Evolutionary conservation across 2,797 vertebrate genomes (phyloP), one percentile per base, ranked within the genome.

Genomic region (Aphelocoma californica): DNA sequence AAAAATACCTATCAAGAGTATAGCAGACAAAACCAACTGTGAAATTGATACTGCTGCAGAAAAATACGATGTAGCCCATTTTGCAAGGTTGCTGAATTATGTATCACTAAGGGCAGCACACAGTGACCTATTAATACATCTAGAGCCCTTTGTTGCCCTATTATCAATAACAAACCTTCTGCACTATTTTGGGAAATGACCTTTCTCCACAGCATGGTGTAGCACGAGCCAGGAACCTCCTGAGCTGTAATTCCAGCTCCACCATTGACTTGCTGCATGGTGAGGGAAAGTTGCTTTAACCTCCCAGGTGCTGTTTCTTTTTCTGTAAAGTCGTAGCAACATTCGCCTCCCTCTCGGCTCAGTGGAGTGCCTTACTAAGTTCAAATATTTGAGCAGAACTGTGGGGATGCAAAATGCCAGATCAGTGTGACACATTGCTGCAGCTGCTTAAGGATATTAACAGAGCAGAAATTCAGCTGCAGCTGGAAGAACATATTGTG

Each of bases 171-270:
- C 67, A 90, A 94, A 91, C 74, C 82, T 88, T 80, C 64, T 92
- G 79, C 48, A 67, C 92, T 96, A 96, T 97, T 96, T 92, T 89
- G 83, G 78, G 96, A 95, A 94, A 87, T 87, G 96, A 97, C 96
- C 93, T 97, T 96, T 96, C 84, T 82, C 86, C 78, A 72, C 42
- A 93, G 90, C 1, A 9, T 81, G 78, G 81, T 45, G n/a, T 6
- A 85, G 88, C 50, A 67, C 0, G 3, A 95, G 96, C 90, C 95
- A 90, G 82, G 73, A 95, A 84, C 80, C 90, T 95, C 90, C 81
- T 1, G 11, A 90, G 71, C 79, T 94, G 92, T 82, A 95, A 95
- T 90, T 94, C 93, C 90, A 96, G 91, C 92, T 93, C 81, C 75
- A 62, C 60, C 53, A 71, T 3, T 48, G 83, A 92, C 93, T 83